These are phyloP conservation scores for Magallana nippona DNA, from an alignment of 2,888 invertebrate genomes.

Conservation along the genomic window DNA sequence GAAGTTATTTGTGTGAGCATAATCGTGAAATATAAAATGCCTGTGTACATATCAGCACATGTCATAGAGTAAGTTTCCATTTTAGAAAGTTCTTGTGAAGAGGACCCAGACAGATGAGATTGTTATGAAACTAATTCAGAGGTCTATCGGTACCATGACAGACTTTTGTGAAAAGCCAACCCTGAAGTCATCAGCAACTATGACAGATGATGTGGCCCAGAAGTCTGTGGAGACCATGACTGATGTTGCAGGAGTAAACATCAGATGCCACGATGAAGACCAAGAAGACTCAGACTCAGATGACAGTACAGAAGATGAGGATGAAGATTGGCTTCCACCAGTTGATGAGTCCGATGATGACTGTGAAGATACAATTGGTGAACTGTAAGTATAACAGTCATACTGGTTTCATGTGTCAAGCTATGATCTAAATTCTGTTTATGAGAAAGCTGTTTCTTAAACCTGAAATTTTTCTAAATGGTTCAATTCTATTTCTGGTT, in stretches of 20 bases:
- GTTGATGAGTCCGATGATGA: background rate
- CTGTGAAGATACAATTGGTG: too few species aligned
- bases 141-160: background rate
- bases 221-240: background rate
- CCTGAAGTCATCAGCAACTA: slow-evolving; percentile 1
- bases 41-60: background rate
- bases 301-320: background rate
- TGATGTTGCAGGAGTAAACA: background rate
- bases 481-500: background rate
- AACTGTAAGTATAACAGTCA: background rate
- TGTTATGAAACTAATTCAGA: background rate
- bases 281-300: background rate
- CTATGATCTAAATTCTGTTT: background rate
- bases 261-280: background rate
- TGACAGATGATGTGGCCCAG: background rate
- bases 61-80: background rate
- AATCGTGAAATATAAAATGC: background rate
- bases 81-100: background rate
- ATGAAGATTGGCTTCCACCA: background rate
- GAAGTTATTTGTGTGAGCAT: background rate
- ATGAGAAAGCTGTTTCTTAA: background rate
- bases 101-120: background rate
- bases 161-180: background rate
- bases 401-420: background rate
- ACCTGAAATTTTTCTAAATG: background rate